These are phyloP conservation scores for Aselliscus stoliczkanus DNA, from an alignment of 2,797 vertebrate species.

Conservation along the genomic window DNA sequence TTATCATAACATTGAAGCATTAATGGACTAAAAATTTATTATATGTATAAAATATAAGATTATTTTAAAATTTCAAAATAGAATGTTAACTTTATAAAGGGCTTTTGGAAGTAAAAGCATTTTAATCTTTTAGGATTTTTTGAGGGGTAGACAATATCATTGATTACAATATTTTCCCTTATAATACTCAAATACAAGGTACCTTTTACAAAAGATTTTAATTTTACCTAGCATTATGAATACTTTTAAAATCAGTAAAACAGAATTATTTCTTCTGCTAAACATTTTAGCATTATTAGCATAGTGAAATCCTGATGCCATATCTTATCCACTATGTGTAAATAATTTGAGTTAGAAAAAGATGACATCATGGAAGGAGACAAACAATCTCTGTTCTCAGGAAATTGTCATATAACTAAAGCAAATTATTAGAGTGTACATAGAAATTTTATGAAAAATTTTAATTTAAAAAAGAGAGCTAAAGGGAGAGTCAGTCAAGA, in stretches of 20 bases:
- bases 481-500: not conserved
- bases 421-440: not conserved
- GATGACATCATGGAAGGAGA: not conserved
- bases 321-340: not conserved
- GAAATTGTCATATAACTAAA: not conserved
- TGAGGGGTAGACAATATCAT: constrained; percentile 13
- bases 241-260: not conserved
- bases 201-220: constrained; percentile 7
- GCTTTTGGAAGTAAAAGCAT: constrained; percentile 50
- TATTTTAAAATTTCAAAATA: constrained; percentile 23
- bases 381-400: not conserved
- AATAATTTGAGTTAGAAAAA: not conserved
- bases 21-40: constrained; percentile 54
- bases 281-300: constrained; percentile 17
- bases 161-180: not conserved
- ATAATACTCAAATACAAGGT: not conserved
- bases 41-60: constrained; percentile 42
- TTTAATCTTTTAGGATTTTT: constrained; percentile 33
- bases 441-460: not conserved
- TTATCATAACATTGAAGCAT: constrained; percentile 30
- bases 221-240: not conserved
- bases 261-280: constrained; percentile 10
- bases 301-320: not conserved
- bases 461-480: constrained; percentile 21
- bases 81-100: constrained; percentile 51